phyloP scores from a whole-genome alignment of 1,140 invertebrate species.

The Hylaeus anthracinus region DNA sequence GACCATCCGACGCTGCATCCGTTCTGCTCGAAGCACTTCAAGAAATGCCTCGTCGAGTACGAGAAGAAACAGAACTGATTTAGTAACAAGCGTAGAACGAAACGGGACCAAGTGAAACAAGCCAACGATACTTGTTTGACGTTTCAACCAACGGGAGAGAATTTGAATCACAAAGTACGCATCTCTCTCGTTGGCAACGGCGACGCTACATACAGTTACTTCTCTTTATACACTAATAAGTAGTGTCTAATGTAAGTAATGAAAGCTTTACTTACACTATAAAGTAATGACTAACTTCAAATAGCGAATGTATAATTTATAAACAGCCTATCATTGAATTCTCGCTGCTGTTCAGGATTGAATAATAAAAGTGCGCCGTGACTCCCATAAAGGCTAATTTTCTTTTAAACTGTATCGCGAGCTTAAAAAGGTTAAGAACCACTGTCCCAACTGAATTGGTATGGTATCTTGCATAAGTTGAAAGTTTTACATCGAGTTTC shows the following conservation, averaged over 20 bases:
- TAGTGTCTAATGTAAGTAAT: too few species aligned
- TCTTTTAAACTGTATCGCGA: too few species aligned
- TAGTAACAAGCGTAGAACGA: neutral
- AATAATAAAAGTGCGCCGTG: too few species aligned
- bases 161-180: too few species aligned
- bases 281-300: neutral
- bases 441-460: slow-evolving; percentile 5
- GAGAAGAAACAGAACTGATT: slow-evolving; percentile 62
- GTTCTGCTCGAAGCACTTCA: slow-evolving; percentile 79
- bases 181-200: too few species aligned
- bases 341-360: too few species aligned
- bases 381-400: too few species aligned
- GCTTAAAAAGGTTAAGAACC: too few species aligned
- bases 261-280: neutral
- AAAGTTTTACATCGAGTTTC: slow-evolving; percentile 52
- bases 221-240: neutral
- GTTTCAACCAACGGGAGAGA: neutral
- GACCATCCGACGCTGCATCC: slow-evolving; percentile 75
- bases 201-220: too few species aligned
- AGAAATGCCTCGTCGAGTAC: slow-evolving; percentile 73
- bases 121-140: neutral
- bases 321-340: too few species aligned
- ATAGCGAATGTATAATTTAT: neutral
- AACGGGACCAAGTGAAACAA: neutral
- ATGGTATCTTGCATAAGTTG: slow-evolving; percentile 48